Percentiles rank a stretch among this genome's conserved stretches.
phyloP scores from a whole-genome alignment of 2,797 vertebrate genomes.

The Acanthiza pusilla region DNA sequence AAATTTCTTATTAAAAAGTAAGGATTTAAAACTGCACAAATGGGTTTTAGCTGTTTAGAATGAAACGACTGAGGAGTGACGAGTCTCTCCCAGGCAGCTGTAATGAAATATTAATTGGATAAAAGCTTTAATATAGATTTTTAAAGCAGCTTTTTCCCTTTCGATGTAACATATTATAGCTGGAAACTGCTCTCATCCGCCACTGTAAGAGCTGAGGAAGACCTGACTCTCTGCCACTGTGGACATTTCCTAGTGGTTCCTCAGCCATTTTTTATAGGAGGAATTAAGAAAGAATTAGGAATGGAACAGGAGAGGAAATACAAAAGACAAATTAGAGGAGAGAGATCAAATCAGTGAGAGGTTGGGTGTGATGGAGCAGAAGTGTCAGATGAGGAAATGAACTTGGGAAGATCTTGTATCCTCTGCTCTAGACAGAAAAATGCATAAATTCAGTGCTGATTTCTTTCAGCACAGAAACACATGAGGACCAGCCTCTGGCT shows the following conservation, averaged over 20 bases:
- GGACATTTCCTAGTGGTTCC: not conserved
- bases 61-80: not conserved
- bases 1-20: not conserved
- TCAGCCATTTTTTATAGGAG: not conserved
- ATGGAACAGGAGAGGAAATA: not conserved
- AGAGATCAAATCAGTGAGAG: not conserved
- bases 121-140: slow-evolving; percentile 49
- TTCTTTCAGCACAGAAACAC: not conserved
- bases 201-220: not conserved
- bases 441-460: not conserved
- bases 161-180: not conserved
- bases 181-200: not conserved
- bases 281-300: not conserved
- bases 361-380: not conserved
- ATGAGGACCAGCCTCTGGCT: not conserved
- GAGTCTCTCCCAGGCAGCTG: not conserved
- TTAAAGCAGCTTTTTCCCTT: not conserved
- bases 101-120: slow-evolving; percentile 57
- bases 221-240: not conserved
- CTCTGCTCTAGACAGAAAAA: not conserved
- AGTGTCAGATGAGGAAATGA: not conserved
- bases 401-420: not conserved
- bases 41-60: not conserved
- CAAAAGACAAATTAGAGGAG: not conserved
- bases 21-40: not conserved